Base-by-base conservation (phyloP, 2,888 invertebrate genomes). In the Tinea pellionella region DNA sequence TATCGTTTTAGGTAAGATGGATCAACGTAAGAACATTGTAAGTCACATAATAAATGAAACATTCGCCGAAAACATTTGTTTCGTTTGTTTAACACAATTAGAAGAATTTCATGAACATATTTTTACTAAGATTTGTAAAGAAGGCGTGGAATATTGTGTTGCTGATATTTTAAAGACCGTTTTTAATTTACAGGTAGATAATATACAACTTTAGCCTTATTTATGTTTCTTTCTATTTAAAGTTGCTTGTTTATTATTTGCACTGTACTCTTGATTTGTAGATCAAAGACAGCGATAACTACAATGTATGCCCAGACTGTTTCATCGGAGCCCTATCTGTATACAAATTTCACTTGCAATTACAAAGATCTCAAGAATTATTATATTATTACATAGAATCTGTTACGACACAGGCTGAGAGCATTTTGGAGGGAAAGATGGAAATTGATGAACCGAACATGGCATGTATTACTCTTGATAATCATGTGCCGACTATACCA, bases 11-110 rank as follows among this genome's bases (percentile, higher is more conserved):
- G 15, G 6, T 4, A 53, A 53, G 2, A 53, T 24, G 53, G 30
- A 57, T 32, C 32, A 15, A 13, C 12, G 19, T 16, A 55, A 77
- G 65, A 64, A 73, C 62, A 68, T 86, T 18, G 63, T 86, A 59
- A 78, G 79, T 68, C 75, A 79, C 62, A 67, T 86, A 37, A 72
- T 75, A 32, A 78, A 83, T 67, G 81, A 80, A 12, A 74, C 76
- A 30, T 66, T 85, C 13, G 71, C 66, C 3, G 71, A 76, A 59
- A 75, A 73, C 61, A 66, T 84, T 59, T 87, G 86, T 66, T 66
- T 78, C 57, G 68, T 80, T 66, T 87, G 86, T 66, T 71, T 86
- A 59, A 60, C 64, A 37, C 77, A 76, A 6, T 63, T 83, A 18
- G 65, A 64, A 43, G 71, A 70, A 13, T 42, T 63, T 13, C 74